Conservation (phyloP, 92 coral and sea anemone species). For the Porites lobata region DNA sequence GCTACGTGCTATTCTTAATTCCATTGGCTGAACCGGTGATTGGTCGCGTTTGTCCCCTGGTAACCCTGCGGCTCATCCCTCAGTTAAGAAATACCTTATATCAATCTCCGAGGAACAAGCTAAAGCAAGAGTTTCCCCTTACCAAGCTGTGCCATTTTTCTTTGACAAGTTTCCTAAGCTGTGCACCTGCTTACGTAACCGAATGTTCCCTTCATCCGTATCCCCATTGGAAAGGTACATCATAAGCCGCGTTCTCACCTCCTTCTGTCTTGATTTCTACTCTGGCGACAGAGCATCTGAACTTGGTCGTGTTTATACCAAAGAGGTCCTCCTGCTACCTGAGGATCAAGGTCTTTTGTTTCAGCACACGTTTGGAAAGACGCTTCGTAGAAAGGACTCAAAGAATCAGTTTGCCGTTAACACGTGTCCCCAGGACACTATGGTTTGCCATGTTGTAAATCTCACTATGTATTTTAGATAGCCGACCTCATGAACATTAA, state of each 20-base stretch:
- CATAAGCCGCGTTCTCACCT: constrained; percentile 23
- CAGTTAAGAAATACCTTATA: constrained; percentile 16
- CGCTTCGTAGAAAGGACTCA: constrained; percentile 27
- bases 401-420: constrained; percentile 20
- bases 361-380: constrained; percentile 48
- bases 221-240: constrained; percentile 22
- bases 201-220: background rate
- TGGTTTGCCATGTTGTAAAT: constrained; percentile 27
- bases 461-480: constrained; percentile 5
- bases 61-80: constrained; percentile 37
- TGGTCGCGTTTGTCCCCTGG: constrained; percentile 5
- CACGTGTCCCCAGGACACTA: background rate
- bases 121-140: constrained; percentile 32
- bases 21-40: background rate
- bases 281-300: constrained; percentile 53
- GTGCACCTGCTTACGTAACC: background rate
- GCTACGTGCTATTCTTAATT: background rate
- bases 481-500: constrained; percentile 20
- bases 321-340: constrained; percentile 46
- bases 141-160: constrained; percentile 50
- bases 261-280: constrained; percentile 43
- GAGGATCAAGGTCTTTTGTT: constrained; percentile 30
- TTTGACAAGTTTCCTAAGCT: constrained; percentile 31
- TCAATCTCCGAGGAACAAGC: constrained; percentile 56
- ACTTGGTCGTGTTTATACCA: constrained; percentile 20